phyloP scores from a whole-genome alignment of 2,113 vertebrate genomes.

The Sebastes fasciatus region DNA sequence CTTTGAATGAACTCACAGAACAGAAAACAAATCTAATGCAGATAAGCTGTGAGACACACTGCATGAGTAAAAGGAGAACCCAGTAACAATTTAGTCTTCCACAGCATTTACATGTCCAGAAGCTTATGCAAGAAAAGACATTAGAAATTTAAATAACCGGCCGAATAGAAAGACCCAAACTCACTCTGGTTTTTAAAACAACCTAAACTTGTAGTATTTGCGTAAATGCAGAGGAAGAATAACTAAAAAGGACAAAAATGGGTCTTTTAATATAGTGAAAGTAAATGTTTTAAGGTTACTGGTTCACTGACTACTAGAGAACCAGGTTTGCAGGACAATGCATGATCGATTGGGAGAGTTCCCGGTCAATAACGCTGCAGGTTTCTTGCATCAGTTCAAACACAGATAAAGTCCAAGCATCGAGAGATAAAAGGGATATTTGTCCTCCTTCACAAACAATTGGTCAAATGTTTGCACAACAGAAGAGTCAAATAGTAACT shows the following conservation, averaged over 20 bases:
- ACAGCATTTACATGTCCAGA: conserved; percentile 58
- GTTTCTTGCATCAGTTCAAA: conserved; percentile 34
- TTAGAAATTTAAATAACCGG: conserved; percentile 22
- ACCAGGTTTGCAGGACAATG: conserved; percentile 60
- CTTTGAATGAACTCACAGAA: conserved; percentile 61
- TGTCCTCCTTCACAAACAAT: conserved; percentile 81
- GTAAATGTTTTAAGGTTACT: conserved; percentile 69
- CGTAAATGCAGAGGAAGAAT: conserved; percentile 74
- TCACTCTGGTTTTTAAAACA: conserved; percentile 13
- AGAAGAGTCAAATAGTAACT: conserved; percentile 19
- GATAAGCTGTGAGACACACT: conserved; percentile 47
- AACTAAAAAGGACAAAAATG: conserved; percentile 49
- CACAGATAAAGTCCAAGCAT: conserved; percentile 59
- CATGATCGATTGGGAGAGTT: conserved; percentile 70
- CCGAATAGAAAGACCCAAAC: conserved; percentile 25
- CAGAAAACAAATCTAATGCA: conserved; percentile 49
- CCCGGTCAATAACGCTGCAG: conserved; percentile 36
- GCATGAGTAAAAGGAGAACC: conserved; percentile 53
- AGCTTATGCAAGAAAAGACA: conserved; percentile 8
- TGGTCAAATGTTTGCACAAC: conserved; percentile 83
- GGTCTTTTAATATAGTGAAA: conserved; percentile 46
- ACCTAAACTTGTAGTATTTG: conserved; percentile 25
- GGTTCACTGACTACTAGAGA: conserved; percentile 56
- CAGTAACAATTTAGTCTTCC: conserved; percentile 70
- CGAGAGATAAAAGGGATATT: conserved; percentile 20